Evolutionary conservation across 2,113 vertebrate species (phyloP).

Genomic region (Notechis scutatus): DNA sequence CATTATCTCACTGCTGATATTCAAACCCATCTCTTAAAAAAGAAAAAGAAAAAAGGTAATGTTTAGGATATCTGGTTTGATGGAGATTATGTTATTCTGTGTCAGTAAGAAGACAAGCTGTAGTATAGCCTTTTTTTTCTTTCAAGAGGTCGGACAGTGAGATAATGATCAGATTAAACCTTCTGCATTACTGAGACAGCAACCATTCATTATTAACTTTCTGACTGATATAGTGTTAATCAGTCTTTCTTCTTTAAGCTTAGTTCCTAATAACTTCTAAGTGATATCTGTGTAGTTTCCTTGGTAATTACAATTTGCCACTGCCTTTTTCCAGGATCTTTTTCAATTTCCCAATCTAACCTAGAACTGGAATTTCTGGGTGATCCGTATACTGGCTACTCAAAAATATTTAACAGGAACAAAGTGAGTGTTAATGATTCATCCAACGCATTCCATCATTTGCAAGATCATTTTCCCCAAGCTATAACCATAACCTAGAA

Average conservation of each 20-base stretch:
- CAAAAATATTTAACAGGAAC: not conserved
- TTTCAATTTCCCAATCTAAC: not conserved
- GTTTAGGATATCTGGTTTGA: not conserved
- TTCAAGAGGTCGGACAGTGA: not conserved
- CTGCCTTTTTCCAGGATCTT: not conserved
- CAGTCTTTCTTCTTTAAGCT: not conserved
- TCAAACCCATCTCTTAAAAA: not conserved
- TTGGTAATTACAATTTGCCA: not conserved
- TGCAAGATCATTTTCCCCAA: not conserved
- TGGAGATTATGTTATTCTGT: not conserved
- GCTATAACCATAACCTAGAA: not conserved
- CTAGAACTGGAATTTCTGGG: not conserved
- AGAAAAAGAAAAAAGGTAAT: not conserved
- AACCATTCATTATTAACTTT: not conserved
- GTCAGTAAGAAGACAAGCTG: not conserved
- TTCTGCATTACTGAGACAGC: not conserved
- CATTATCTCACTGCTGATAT: not conserved
- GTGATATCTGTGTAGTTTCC: not conserved
- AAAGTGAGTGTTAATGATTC: not conserved
- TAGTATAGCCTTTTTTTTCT: not conserved
- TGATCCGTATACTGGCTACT: not conserved
- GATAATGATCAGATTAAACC: not conserved
- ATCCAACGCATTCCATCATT: not conserved
- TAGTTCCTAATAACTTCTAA: not conserved
- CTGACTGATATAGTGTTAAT: not conserved